A percentile compares a stretch with the other conserved stretches of the same genome.
phyloP scores from a whole-genome alignment of 2,113 vertebrate genomes.

The Spermophilus dauricus region DNA sequence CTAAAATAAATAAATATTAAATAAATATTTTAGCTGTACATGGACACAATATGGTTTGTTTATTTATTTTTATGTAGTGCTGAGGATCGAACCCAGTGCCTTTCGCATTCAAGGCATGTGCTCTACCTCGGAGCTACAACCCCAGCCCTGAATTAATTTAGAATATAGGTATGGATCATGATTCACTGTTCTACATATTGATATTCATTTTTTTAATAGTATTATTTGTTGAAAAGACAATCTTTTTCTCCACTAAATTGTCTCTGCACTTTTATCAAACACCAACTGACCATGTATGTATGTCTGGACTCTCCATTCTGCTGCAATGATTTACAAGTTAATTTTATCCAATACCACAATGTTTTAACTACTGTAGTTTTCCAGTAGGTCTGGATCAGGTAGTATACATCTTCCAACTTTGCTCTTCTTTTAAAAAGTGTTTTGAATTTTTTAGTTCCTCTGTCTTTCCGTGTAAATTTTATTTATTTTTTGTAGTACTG shows the following conservation, averaged over 20 bases:
- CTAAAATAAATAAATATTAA: too few species aligned
- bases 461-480: neutral
- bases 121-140: too few species aligned
- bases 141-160: neutral
- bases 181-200: neutral
- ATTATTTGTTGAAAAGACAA: conserved; percentile 19
- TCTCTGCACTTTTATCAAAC: neutral
- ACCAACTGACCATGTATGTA: neutral
- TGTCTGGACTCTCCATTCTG: neutral
- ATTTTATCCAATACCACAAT: neutral
- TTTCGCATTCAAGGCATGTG: too few species aligned
- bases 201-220: neutral
- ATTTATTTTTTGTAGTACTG: too few species aligned
- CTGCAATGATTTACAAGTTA: neutral
- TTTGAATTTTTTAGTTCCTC: neutral
- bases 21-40: too few species aligned
- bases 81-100: too few species aligned
- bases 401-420: neutral
- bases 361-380: conserved; percentile 4
- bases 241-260: neutral
- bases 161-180: neutral
- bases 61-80: too few species aligned
- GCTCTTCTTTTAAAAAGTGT: neutral
- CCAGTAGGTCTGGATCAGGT: neutral
- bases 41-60: too few species aligned